Conservation (phyloP, 2,888 invertebrate genomes). For the Melipona beecheii region DNA sequence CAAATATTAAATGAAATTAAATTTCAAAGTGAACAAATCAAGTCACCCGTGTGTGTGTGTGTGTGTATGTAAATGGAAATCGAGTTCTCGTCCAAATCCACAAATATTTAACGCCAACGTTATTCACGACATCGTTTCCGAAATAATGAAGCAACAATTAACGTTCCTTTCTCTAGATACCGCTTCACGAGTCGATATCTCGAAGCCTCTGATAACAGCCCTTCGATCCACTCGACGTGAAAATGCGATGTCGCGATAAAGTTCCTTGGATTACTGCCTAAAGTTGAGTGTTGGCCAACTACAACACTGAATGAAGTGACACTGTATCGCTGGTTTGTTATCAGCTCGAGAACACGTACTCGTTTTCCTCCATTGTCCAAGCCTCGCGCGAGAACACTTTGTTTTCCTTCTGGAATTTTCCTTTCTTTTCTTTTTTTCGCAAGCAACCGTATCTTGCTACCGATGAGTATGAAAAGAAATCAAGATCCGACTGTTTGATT, state of each 20-base stretch:
- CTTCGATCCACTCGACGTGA: slow-evolving; percentile 43
- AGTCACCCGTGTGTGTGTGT: too few species aligned
- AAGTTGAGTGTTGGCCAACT: slow-evolving; percentile 16
- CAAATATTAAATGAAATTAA: too few species aligned
- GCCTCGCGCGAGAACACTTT: neutral
- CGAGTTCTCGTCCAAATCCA: neutral
- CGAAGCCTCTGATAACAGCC: slow-evolving; percentile 38
- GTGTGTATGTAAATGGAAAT: neutral
- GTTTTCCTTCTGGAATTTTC: neutral
- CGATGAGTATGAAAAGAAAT: neutral
- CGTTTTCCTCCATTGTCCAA: neutral
- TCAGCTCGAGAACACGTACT: neutral
- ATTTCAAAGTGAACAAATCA: neutral
- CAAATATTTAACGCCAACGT: neutral
- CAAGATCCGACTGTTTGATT: neutral
- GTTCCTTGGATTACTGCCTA: slow-evolving; percentile 23
- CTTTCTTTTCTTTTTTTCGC: neutral
- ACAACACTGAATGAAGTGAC: slow-evolving; percentile 9
- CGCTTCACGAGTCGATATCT: slow-evolving; percentile 8
- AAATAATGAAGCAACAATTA: neutral
- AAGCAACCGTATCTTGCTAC: neutral
- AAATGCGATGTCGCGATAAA: slow-evolving; percentile 42
- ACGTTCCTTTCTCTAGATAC: neutral
- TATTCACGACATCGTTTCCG: neutral
- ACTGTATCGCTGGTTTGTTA: slow-evolving; percentile 6